These are phyloP conservation scores for Anneissia japonica DNA, from an alignment of 35 echinoderm and acorn worm species.

Conservation along the genomic window DNA sequence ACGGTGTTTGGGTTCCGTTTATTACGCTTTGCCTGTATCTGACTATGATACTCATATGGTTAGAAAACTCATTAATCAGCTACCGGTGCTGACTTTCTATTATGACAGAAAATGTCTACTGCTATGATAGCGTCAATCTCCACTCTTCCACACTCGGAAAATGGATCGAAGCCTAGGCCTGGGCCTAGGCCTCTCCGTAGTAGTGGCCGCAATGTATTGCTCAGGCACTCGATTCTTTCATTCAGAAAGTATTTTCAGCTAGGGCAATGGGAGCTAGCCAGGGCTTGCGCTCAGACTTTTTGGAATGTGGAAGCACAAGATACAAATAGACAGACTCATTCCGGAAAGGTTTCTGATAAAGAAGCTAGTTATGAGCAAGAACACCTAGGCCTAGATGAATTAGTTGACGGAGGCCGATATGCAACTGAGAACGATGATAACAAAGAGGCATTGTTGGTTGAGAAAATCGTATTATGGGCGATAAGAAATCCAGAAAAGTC, in stretches of 20 bases:
- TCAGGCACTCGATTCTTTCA: constrained; percentile 50
- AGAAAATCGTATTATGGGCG: neutral
- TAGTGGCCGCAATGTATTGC: constrained; percentile 19
- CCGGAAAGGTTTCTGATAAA: neutral
- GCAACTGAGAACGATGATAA: neutral
- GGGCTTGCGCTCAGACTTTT: constrained; percentile 58
- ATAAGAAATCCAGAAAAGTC: neutral
- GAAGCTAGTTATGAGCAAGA: neutral
- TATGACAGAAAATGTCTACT: no score
- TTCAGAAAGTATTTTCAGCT: constrained; percentile 91
- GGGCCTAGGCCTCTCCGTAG: neutral
- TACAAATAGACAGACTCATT: neutral
- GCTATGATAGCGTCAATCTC: no score
- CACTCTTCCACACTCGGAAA: no score
- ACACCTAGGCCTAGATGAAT: neutral
- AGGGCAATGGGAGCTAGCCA: constrained; percentile 97
- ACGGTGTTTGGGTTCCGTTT: no score
- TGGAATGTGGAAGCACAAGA: neutral
- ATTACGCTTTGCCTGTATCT: no score
- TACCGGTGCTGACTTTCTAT: no score
- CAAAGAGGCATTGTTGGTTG: neutral
- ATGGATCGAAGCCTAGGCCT: neutral
- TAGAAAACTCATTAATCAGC: no score
- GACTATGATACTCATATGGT: no score
- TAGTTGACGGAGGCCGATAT: neutral